Evolutionary conservation across 64 coral and sea anemone species (phyloP).

Genomic region (Trachythela sp.): DNA sequence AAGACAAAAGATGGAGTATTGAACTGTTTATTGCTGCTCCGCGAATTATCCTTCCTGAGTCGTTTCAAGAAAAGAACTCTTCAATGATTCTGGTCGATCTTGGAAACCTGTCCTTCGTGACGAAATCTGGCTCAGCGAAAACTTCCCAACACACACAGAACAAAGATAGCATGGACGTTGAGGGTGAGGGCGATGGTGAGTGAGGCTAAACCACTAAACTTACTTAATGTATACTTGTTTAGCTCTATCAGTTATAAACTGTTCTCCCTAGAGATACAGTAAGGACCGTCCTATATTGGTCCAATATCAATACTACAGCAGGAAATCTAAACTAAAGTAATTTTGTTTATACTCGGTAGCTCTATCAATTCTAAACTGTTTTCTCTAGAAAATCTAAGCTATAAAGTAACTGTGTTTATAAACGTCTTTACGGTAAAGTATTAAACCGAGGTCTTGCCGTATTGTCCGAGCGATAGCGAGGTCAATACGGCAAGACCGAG

Average conservation of each 20-base stretch:
- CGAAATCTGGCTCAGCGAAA: conserved; percentile 67
- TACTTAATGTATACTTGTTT: background rate
- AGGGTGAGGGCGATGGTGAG: background rate
- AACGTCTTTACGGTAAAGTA: too few species aligned
- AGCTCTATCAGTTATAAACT: background rate
- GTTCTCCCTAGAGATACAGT: too few species aligned
- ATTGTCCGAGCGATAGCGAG: too few species aligned
- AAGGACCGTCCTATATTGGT: too few species aligned
- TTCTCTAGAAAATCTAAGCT: too few species aligned
- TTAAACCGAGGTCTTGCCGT: too few species aligned
- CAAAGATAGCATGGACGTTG: background rate
- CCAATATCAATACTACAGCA: too few species aligned
- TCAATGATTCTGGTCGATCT: conserved; percentile 95
- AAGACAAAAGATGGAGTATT: conserved; percentile 87
- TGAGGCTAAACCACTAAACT: background rate
- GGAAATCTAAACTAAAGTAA: too few species aligned
- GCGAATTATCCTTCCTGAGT: conserved; percentile 86
- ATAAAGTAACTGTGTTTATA: too few species aligned
- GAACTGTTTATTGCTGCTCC: conserved; percentile 89
- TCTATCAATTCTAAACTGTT: too few species aligned
- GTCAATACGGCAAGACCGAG: too few species aligned
- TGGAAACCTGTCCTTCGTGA: conserved; percentile 87
- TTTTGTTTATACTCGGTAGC: too few species aligned
- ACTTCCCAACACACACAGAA: conserved; percentile 22
- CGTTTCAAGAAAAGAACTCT: conserved; percentile 76